These are phyloP conservation scores for Nothoprocta perdicaria DNA, from an alignment of 2,113 vertebrate species.

Conservation along the genomic window DNA sequence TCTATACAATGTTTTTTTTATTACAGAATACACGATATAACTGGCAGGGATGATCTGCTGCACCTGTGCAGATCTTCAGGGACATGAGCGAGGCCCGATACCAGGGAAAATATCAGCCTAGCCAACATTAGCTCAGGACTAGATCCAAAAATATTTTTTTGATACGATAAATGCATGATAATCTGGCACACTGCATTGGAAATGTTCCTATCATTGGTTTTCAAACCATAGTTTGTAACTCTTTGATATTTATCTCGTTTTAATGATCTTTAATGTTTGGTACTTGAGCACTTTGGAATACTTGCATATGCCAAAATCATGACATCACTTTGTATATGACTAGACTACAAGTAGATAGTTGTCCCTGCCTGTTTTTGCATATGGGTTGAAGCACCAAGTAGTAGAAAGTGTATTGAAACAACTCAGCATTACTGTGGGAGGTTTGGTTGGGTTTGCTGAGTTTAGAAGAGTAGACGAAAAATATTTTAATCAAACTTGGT, in stretches of 20 bases:
- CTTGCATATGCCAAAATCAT: neutral
- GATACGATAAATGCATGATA: neutral
- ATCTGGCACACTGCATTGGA: neutral
- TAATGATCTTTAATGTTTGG: neutral
- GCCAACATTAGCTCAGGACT: neutral
- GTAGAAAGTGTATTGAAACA: neutral
- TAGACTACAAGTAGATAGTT: neutral
- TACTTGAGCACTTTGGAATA: neutral
- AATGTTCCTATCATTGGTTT: neutral
- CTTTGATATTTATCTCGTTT: neutral
- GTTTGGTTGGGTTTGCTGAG: neutral
- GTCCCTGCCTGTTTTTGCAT: neutral
- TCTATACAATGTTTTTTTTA: neutral
- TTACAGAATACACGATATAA: fast-evolving
- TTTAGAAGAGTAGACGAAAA: neutral
- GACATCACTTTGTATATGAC: neutral
- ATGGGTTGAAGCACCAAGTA: neutral
- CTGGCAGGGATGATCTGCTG: neutral
- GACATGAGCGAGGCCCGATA: fast-evolving
- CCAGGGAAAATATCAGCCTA: neutral
- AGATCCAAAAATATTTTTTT: neutral
- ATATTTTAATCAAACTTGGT: neutral
- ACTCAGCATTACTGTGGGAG: neutral
- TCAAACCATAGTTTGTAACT: neutral
- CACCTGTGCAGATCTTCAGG: neutral